Conservation (phyloP, 2,888 invertebrate genomes). For the Galeopsomyia nigrocyanea region DNA sequence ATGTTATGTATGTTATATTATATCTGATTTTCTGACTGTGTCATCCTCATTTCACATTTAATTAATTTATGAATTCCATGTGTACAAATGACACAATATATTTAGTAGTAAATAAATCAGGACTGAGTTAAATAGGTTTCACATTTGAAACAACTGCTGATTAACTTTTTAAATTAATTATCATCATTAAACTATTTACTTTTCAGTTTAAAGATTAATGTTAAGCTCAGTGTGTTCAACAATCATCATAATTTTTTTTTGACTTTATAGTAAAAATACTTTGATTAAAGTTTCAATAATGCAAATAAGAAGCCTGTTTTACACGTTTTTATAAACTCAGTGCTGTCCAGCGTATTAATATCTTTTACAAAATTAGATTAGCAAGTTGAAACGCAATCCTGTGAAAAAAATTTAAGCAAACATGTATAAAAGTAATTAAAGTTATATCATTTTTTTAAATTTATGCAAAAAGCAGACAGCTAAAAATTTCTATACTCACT, state of each 20-base stretch:
- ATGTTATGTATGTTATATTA: slow-evolving; percentile 24
- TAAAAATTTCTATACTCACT: slow-evolving; percentile 28
- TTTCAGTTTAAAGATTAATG: slow-evolving; percentile 1
- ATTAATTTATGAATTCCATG: slow-evolving; percentile 46
- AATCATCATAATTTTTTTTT: background rate
- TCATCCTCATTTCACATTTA: slow-evolving; percentile 37
- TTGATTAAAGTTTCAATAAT: background rate
- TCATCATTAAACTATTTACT: no score
- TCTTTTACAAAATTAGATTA: slow-evolving; percentile 21
- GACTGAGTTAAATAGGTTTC: slow-evolving; percentile 34
- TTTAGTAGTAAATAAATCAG: slow-evolving; percentile 31
- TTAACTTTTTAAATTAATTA: no score
- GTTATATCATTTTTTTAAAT: background rate
- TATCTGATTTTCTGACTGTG: slow-evolving; percentile 28
- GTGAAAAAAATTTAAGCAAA: background rate
- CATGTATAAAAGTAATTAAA: background rate
- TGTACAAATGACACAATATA: slow-evolving; percentile 36
- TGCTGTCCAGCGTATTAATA: slow-evolving; percentile 29
- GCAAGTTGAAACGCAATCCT: slow-evolving; percentile 11
- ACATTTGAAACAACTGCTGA: background rate
- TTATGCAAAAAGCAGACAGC: slow-evolving; percentile 9
- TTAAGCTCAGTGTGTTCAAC: background rate
- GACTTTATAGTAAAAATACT: background rate
- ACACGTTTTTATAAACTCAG: slow-evolving; percentile 29
- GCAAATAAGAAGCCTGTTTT: slow-evolving; percentile 17